Conservation (phyloP, 2,113 vertebrate genomes). For the Notarius quadriscutis region DNA sequence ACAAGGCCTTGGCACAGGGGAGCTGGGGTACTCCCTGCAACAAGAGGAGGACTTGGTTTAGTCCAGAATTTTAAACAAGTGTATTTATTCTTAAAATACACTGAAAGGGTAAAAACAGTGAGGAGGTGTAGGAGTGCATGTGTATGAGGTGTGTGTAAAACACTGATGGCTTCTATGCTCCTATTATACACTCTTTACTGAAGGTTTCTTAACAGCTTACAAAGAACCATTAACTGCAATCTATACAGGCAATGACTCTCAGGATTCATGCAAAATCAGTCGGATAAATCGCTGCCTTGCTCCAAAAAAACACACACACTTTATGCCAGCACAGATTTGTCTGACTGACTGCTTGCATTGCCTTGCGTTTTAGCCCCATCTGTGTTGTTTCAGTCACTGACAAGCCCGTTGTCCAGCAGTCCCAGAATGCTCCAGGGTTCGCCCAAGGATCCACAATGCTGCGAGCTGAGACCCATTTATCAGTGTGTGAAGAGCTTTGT, state of each 20-base stretch:
- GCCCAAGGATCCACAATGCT: constrained; percentile 55
- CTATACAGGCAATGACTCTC: constrained; percentile 24
- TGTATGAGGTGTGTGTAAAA: constrained; percentile 5
- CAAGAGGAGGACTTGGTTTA: neutral
- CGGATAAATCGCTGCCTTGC: constrained; percentile 9
- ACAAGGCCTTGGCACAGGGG: constrained; percentile 97
- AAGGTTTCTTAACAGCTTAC: constrained; percentile 6
- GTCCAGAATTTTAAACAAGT: constrained; percentile 45
- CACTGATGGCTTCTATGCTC: neutral
- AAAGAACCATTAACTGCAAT: constrained; percentile 20
- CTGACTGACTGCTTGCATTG: constrained; percentile 40
- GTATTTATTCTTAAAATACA: constrained; percentile 40
- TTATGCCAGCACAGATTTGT: constrained; percentile 23
- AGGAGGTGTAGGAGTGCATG: neutral
- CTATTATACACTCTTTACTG: constrained; percentile 9
- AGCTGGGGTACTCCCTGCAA: constrained; percentile 88
- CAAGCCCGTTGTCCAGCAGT: constrained; percentile 45
- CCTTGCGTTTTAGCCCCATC: constrained; percentile 16
- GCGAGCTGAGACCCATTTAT: constrained; percentile 59
- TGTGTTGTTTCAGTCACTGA: constrained; percentile 52
- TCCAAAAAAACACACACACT: constrained; percentile 7
- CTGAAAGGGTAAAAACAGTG: neutral
- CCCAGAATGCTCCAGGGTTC: constrained; percentile 53
- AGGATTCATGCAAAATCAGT: constrained; percentile 7
- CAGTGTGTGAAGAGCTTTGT: constrained; percentile 64